phyloP scores from a whole-genome alignment of 2,888 invertebrate genomes.

The Drosophila neoperkinsi region DNA sequence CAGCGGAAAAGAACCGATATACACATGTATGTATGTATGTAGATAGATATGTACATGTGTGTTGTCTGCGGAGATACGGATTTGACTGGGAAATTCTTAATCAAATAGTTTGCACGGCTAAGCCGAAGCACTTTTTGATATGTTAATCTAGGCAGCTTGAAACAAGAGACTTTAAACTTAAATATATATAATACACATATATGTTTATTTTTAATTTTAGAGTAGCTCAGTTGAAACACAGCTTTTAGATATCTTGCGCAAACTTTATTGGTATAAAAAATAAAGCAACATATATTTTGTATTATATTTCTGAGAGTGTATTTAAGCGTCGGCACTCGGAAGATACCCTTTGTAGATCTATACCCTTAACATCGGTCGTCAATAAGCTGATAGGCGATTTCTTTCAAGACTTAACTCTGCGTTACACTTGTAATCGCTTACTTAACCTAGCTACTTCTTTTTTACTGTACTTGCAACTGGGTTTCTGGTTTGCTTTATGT shows the following conservation, averaged over 20 bases:
- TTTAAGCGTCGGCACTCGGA: not conserved
- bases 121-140: not conserved
- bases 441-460: not conserved
- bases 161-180: not conserved
- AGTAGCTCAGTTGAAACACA: not conserved
- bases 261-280: not conserved
- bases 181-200: not conserved
- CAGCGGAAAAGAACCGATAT: slow-evolving; percentile 10
- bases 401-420: not conserved
- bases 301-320: not conserved
- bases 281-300: not conserved
- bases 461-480: not conserved
- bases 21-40: not conserved
- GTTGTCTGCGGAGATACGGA: not conserved
- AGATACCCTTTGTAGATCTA: not conserved
- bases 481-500: slow-evolving; percentile 44
- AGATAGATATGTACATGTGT: not conserved
- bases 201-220: not conserved
- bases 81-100: not conserved
- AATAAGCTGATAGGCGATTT: not conserved
- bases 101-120: slow-evolving; percentile 8
- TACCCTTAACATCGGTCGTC: slow-evolving; percentile 9
- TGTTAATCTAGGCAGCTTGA: not conserved
- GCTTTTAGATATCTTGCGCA: not conserved
- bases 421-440: slow-evolving; percentile 11